phyloP scores from a whole-genome alignment of 2,888 invertebrate genomes.

The Syrphus vitripennis region DNA sequence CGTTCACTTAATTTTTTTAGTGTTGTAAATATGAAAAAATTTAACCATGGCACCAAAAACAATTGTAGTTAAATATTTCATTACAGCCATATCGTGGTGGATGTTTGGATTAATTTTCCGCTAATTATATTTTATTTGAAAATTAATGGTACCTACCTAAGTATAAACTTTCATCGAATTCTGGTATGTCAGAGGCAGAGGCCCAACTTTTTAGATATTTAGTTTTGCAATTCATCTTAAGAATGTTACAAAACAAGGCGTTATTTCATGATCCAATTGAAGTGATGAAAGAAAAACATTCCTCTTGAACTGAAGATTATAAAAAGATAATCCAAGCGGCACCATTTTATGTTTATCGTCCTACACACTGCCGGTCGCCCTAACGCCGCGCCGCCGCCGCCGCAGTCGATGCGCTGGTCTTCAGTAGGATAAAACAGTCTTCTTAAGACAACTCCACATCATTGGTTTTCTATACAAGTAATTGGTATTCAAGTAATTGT shows the following conservation, averaged over 20 bases:
- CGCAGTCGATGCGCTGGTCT: background rate
- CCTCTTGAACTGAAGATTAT: background rate
- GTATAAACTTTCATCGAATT: too few species aligned
- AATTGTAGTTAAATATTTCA: too few species aligned
- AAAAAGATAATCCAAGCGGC: conserved; percentile 1
- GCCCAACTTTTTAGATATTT: background rate
- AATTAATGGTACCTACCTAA: too few species aligned
- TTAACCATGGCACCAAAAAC: too few species aligned
- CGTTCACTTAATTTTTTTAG: too few species aligned
- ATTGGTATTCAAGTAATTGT: conserved; percentile 14
- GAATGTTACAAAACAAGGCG: background rate
- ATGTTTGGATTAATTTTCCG: too few species aligned
- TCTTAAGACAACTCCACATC: background rate
- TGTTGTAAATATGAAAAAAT: too few species aligned
- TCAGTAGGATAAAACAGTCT: background rate
- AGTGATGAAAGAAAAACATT: background rate
- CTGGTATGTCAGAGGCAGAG: too few species aligned
- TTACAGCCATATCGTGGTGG: too few species aligned
- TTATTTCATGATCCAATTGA: conserved; percentile 9
- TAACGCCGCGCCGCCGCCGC: background rate
- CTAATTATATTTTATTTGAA: too few species aligned
- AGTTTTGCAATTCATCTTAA: background rate
- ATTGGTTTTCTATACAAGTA: background rate
- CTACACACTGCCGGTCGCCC: too few species aligned
- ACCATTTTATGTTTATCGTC: background rate